Evolutionary conservation across 2,113 vertebrate genomes (phyloP).

Genomic region (Pachyramphus minor): DNA sequence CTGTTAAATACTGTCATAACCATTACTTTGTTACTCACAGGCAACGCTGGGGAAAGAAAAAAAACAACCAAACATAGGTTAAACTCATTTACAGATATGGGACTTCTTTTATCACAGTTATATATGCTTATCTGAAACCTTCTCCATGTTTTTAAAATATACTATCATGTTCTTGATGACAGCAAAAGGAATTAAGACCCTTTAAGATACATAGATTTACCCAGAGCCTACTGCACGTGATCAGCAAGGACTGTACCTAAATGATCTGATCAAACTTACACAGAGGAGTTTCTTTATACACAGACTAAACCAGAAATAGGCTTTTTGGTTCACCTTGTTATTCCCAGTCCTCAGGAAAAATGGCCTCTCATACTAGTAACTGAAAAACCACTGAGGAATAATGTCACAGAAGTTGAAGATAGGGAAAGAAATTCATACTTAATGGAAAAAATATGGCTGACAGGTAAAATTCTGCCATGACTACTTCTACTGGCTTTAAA

Average conservation of each 20-base stretch:
- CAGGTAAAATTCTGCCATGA: background rate
- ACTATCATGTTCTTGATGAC: background rate
- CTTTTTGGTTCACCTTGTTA: background rate
- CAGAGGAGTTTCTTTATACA: background rate
- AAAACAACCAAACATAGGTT: background rate
- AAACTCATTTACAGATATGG: background rate
- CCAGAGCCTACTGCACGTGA: fast-evolving
- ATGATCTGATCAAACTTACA: background rate
- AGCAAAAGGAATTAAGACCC: background rate
- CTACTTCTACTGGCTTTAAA: background rate
- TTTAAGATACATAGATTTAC: background rate
- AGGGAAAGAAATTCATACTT: background rate
- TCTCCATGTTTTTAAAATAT: background rate
- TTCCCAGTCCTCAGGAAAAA: background rate
- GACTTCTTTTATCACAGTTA: background rate
- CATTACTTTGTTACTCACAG: background rate
- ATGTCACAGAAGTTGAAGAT: background rate
- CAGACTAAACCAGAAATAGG: background rate
- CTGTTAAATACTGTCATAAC: background rate
- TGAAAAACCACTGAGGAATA: background rate
- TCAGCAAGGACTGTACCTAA: background rate
- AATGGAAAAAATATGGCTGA: background rate
- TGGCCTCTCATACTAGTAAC: background rate
- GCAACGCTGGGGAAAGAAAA: background rate
- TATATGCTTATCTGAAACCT: background rate